Base-by-base conservation (phyloP, 2,797 vertebrate genomes). In the Gobio occitaniae region DNA sequence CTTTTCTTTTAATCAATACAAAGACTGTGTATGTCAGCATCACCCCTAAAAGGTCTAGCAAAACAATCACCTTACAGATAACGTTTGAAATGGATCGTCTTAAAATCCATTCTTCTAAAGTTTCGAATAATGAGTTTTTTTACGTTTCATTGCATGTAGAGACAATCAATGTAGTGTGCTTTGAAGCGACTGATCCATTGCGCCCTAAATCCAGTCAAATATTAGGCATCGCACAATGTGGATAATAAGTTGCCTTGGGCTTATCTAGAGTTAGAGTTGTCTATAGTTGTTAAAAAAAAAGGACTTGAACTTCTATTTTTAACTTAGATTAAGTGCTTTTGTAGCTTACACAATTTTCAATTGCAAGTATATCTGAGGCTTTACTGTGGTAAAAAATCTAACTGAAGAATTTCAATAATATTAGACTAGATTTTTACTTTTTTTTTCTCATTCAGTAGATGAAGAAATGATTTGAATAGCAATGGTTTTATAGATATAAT, bases 91-190 rank as follows among this genome's bases (percentile, higher is more conserved):
- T 70, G 25, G 19, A 71, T 50, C 17, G 13, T 21, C 25, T 63
- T 19, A 66, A 75, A 75, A 83, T 48, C 75, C 25, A 48, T 78
- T 48, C 38, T 25, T 78, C 36, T 56, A n/a, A 38, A 84, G 63
- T 84, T 69, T 47, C 50, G 78, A 56, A 83, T 83, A 25, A 69
- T 69, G 50, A 63, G 52, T 71, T 44, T 78, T 78, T 70, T 69
- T 29, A 76, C 17, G 32, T 83, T 52, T 77, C 65, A 61, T 48
- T 84, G 38, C 16, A 59, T 71, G 25, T 56, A 47, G 16, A 56
- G 41, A 78, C 38, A 61, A 41, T 54, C 59, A 50, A 54, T 75
- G 41, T 48, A 9, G 56, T 12, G 56, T 74, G 44, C 70, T 74
- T 74, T 63, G 76, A 47, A 63, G 56, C 38, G 41, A 63, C 56